These are phyloP conservation scores for Drosophila lini DNA, from an alignment of 1,140 invertebrate genomes.

Conservation along the genomic window DNA sequence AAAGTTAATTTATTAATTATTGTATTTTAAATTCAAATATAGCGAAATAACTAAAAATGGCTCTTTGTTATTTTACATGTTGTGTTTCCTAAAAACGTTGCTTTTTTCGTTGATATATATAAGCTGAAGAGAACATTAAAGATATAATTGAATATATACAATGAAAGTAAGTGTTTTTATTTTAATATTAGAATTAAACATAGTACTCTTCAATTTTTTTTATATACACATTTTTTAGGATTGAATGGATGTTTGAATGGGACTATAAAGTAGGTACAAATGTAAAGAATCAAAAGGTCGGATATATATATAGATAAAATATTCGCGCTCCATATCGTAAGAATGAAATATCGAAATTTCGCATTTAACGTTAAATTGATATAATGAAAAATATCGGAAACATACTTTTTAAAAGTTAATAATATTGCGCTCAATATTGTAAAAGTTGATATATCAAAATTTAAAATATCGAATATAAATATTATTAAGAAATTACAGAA, in stretches of 20 bases:
- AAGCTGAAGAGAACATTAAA: background rate
- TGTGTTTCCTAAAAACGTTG: background rate
- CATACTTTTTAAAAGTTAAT: background rate
- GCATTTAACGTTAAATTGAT: background rate
- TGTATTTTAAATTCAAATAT: background rate
- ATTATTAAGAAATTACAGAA: background rate
- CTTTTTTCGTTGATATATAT: background rate
- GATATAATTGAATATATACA: slow-evolving; percentile 4
- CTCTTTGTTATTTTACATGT: background rate
- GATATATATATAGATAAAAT: background rate
- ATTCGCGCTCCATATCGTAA: background rate
- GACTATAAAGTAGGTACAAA: background rate
- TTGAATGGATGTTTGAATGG: background rate
- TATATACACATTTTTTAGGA: slow-evolving; percentile 18
- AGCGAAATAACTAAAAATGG: background rate
- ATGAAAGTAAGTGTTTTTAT: background rate
- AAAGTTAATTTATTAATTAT: background rate
- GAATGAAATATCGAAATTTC: too few relatives aligned
- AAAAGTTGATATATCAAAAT: background rate
- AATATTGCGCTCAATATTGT: background rate
- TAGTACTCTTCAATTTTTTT: background rate
- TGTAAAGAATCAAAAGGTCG: background rate
- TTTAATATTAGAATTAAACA: background rate
- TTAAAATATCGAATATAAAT: background rate
- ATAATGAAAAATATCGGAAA: background rate